phyloP scores from a whole-genome alignment of 2,113 vertebrate genomes.

The Aythya baeri region DNA sequence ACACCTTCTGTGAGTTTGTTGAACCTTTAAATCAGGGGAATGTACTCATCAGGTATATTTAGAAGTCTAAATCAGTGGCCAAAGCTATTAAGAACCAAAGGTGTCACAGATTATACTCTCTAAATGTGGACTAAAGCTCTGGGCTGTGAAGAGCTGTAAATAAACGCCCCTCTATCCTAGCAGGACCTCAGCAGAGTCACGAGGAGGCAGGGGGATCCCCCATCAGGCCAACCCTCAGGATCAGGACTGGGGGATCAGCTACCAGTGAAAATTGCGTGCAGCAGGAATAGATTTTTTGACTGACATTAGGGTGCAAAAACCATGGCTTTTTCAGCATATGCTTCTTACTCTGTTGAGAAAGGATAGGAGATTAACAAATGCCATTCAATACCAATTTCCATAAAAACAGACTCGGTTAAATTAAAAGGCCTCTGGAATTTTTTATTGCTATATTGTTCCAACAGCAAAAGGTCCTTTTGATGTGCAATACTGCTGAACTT shows the following conservation, averaged over 20 bases:
- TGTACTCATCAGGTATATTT: neutral
- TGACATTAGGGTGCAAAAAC: neutral
- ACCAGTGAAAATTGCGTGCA: neutral
- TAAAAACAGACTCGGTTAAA: constrained; percentile 28
- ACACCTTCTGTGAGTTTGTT: neutral
- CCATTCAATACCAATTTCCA: constrained; percentile 7
- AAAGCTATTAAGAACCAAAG: neutral
- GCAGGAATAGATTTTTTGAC: neutral
- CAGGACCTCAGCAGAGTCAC: neutral
- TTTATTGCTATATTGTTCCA: constrained; percentile 21
- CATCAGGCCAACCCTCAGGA: neutral
- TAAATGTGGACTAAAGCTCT: constrained; percentile 9
- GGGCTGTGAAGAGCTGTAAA: neutral
- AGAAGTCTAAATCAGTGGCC: constrained; percentile 2
- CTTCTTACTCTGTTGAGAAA: neutral
- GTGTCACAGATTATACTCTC: neutral
- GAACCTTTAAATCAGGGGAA: neutral
- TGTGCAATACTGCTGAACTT: constrained; percentile 28
- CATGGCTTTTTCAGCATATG: neutral
- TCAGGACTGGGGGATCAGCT: neutral
- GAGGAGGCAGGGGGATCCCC: neutral
- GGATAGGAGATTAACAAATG: neutral
- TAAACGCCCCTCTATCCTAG: neutral
- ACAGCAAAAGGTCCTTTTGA: constrained; percentile 49
- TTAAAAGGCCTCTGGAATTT: constrained; percentile 19